Evolutionary conservation across 2,113 vertebrate genomes (phyloP).

Genomic region (Redunca redunca): DNA sequence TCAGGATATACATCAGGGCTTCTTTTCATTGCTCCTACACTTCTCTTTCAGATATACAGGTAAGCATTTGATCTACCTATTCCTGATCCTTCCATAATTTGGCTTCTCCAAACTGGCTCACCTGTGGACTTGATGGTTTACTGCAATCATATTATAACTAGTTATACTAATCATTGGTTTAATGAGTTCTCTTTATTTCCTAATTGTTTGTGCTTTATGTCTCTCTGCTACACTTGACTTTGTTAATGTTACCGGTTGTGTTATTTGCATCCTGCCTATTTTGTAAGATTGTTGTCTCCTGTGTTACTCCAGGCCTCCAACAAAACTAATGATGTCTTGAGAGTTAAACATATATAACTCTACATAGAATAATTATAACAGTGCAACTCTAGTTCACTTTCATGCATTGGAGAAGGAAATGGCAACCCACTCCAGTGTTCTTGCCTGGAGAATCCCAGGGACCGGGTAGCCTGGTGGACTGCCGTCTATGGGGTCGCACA

Average conservation of each 20-base stretch:
- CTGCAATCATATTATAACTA: background rate
- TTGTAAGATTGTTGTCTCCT: background rate
- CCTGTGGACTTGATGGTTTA: background rate
- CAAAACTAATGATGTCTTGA: background rate
- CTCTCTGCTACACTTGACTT: background rate
- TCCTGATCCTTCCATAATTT: background rate
- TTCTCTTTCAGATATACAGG: background rate
- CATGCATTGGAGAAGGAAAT: too few species aligned
- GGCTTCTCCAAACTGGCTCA: background rate
- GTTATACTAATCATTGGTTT: background rate
- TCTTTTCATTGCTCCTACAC: background rate
- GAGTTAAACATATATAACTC: background rate
- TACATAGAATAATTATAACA: background rate
- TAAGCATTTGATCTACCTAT: background rate
- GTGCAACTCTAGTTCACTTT: background rate
- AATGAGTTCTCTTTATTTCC: background rate
- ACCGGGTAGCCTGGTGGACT: too few species aligned
- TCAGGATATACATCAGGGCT: background rate
- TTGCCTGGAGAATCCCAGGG: too few species aligned
- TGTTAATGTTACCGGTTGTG: background rate
- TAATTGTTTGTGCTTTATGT: background rate
- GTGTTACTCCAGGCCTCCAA: background rate
- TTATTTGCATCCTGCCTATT: background rate
- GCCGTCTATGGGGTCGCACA: too few species aligned
- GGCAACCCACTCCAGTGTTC: too few species aligned